Conservation (phyloP, 1,140 invertebrate genomes). For the Ruditapes philippinarum region DNA sequence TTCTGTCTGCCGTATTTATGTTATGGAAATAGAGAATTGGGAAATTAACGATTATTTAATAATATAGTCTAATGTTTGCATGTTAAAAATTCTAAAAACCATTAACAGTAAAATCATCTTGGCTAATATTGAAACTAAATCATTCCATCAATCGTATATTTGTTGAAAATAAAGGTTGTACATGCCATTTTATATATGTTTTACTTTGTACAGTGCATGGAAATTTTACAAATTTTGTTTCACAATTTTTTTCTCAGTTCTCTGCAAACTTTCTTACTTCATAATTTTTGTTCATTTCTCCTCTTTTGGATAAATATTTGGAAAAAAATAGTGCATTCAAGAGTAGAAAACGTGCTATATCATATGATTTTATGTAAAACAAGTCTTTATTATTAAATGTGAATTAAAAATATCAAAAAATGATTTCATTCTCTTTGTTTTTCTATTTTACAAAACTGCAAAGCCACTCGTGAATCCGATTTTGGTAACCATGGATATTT, state of each 20-base stretch:
- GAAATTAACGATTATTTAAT: too few relatives aligned
- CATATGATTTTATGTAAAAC: not conserved
- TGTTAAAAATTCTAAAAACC: not conserved
- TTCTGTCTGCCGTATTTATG: too few relatives aligned
- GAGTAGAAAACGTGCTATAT: not conserved
- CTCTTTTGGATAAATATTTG: not conserved
- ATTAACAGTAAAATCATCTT: not conserved
- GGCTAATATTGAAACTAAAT: not conserved
- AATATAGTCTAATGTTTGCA: too few relatives aligned
- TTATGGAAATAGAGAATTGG: too few relatives aligned
- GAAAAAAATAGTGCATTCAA: not conserved
- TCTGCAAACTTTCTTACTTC: not conserved
- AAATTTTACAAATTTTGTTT: not conserved
- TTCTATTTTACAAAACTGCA: not conserved
- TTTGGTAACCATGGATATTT: too few relatives aligned
- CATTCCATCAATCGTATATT: not conserved
- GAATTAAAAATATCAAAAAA: conserved; percentile 1
- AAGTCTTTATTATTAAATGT: not conserved
- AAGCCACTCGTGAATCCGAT: too few relatives aligned
- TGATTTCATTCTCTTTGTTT: not conserved
- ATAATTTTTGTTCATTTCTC: not conserved
- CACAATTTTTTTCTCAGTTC: too few relatives aligned
- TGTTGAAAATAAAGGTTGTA: not conserved
- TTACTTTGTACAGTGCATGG: not conserved
- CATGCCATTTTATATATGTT: not conserved